Evolutionary conservation across 2,113 vertebrate genomes (phyloP).

Genomic region (Atlantisia rogersi): DNA sequence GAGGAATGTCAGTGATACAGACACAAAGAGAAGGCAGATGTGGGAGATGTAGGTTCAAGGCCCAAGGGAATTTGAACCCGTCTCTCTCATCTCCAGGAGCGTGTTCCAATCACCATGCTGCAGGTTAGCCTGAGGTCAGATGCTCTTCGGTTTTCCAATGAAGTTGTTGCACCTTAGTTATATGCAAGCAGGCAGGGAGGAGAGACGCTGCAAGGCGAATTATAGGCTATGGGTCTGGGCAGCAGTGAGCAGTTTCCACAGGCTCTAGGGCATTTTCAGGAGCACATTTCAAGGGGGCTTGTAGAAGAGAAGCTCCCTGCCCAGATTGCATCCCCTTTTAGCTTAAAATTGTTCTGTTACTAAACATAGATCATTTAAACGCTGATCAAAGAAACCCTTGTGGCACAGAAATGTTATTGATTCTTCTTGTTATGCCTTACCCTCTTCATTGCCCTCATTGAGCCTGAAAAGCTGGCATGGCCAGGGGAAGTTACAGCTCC

Average conservation of each 20-base stretch:
- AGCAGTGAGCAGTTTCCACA: background rate
- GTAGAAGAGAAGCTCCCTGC: background rate
- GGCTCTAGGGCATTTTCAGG: background rate
- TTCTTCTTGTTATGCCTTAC: background rate
- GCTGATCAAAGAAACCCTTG: background rate
- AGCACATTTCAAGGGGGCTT: background rate
- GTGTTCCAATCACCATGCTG: background rate
- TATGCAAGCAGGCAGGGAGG: background rate
- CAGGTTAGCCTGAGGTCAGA: background rate
- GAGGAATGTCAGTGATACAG: background rate
- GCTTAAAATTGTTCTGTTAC: background rate
- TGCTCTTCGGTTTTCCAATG: background rate
- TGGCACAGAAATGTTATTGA: background rate
- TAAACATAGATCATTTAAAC: background rate
- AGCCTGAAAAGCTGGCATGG: background rate
- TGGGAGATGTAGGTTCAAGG: background rate
- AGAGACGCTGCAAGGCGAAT: background rate
- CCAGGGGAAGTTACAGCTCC: background rate
- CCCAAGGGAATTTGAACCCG: background rate
- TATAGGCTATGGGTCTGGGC: background rate
- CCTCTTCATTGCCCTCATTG: background rate
- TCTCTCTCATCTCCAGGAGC: background rate
- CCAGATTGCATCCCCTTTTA: background rate
- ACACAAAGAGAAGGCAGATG: background rate
- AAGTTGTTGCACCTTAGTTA: background rate